Evolutionary conservation across 2,113 vertebrate species (phyloP).

Genomic region (Centropristis striata): DNA sequence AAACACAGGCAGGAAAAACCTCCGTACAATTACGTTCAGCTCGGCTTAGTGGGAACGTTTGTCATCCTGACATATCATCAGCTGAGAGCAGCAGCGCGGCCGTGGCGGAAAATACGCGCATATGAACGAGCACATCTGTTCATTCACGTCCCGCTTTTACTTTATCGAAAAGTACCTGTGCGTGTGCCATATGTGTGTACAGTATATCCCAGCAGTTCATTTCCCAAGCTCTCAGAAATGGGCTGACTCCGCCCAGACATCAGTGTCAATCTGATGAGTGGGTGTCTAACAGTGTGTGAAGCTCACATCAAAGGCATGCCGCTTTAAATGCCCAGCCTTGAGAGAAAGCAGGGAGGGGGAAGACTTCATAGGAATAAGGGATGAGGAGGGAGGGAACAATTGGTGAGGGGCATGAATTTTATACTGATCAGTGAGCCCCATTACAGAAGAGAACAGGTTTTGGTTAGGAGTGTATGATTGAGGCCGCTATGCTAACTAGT

Average conservation of each 20-base stretch:
- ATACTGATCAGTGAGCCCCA: slow-evolving; percentile 43
- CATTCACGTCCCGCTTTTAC: slow-evolving; percentile 37
- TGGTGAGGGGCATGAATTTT: slow-evolving; percentile 38
- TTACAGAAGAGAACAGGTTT: slow-evolving; percentile 25
- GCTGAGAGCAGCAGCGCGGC: slow-evolving; percentile 37
- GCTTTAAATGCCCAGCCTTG: slow-evolving; percentile 66
- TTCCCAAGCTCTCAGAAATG: slow-evolving; percentile 54
- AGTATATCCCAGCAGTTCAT: slow-evolving; percentile 39
- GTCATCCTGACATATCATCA: slow-evolving; percentile 71
- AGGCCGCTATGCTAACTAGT: slow-evolving; percentile 13
- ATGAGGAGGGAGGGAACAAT: slow-evolving; percentile 53
- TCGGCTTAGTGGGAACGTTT: slow-evolving; percentile 46
- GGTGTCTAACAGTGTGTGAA: slow-evolving; percentile 77
- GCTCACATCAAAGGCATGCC: slow-evolving; percentile 74
- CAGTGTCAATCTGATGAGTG: slow-evolving; percentile 75
- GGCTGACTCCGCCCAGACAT: slow-evolving; percentile 60
- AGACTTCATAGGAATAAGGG: slow-evolving; percentile 53
- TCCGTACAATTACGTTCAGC: slow-evolving; percentile 50
- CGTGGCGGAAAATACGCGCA: not conserved
- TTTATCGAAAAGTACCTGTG: slow-evolving; percentile 53
- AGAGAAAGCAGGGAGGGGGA: slow-evolving; percentile 41
- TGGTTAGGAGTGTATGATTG: slow-evolving; percentile 5
- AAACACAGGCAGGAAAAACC: slow-evolving; percentile 45
- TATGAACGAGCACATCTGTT: slow-evolving; percentile 58
- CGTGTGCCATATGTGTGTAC: slow-evolving; percentile 23